Conservation (phyloP, 2,113 vertebrate genomes). For the Coturnix japonica region DNA sequence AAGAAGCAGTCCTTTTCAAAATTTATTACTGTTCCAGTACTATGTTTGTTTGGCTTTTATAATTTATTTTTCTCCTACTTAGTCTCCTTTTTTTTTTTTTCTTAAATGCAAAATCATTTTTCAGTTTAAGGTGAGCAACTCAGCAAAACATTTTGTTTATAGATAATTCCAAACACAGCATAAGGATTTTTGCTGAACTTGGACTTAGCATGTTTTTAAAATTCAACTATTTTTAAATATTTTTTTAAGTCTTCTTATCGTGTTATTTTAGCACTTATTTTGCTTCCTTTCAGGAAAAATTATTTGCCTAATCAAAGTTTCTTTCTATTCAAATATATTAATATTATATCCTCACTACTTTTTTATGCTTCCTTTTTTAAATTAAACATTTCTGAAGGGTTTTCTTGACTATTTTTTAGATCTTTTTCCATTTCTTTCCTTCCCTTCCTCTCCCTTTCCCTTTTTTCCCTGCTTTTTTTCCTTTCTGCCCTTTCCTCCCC, state of each 20-base stretch:
- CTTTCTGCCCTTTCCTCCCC: too few species aligned
- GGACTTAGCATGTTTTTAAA: neutral
- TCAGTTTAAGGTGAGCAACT: neutral
- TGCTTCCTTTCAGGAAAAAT: neutral
- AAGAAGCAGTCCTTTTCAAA: neutral
- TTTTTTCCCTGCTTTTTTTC: too few species aligned
- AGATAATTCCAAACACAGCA: neutral
- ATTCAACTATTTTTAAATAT: neutral
- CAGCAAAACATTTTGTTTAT: neutral
- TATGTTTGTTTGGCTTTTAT: neutral
- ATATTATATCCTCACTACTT: neutral
- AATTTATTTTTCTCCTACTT: neutral
- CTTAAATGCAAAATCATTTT: neutral
- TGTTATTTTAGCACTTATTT: neutral
- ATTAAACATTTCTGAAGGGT: neutral
- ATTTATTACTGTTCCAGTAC: neutral
- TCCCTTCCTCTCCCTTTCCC: neutral
- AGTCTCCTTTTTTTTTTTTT: neutral
- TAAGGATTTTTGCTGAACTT: neutral
- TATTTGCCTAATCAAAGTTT: neutral
- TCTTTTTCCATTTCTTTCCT: neutral
- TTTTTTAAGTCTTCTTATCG: neutral
- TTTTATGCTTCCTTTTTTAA: neutral
- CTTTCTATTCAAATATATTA: neutral
- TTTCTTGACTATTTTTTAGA: neutral